A percentile compares a stretch with the other conserved stretches of the same genome.
These are phyloP conservation scores for Platycercus adscitus DNA, from an alignment of 2,113 vertebrate genomes.

Conservation along the genomic window DNA sequence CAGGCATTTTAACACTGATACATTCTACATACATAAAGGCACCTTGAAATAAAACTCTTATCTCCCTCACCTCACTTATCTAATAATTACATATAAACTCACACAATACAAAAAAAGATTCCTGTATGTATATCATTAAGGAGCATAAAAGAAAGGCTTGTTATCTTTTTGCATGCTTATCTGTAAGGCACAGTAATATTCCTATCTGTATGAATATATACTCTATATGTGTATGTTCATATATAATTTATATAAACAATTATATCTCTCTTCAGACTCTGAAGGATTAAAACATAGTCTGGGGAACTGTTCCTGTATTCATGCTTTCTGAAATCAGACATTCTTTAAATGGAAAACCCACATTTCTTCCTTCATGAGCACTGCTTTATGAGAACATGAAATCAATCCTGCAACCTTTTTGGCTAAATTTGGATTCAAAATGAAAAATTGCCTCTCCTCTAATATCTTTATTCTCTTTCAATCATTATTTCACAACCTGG, in stretches of 20 bases:
- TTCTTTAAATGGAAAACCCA: background rate
- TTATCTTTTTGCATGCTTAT: slow-evolving; percentile 18
- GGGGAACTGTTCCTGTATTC: background rate
- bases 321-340: background rate
- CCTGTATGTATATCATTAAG: slow-evolving; percentile 13
- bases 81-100: slow-evolving; percentile 43
- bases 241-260: background rate
- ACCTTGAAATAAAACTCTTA: slow-evolving; percentile 47
- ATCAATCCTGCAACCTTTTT: slow-evolving; percentile 12
- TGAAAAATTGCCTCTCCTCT: slow-evolving; percentile 14
- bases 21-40: background rate
- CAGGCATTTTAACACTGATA: background rate
- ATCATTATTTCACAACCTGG: background rate
- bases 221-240: background rate
- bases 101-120: background rate
- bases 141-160: slow-evolving; percentile 11
- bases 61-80: slow-evolving; percentile 20
- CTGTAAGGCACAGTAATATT: background rate
- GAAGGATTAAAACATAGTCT: background rate
- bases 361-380: background rate
- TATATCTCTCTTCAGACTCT: background rate
- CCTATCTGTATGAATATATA: background rate
- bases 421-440: slow-evolving; percentile 36
- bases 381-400: slow-evolving; percentile 12
- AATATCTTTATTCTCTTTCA: slow-evolving; percentile 33